Evolutionary conservation across 2,113 vertebrate genomes (phyloP).

Genomic region (Leucosticte australis): DNA sequence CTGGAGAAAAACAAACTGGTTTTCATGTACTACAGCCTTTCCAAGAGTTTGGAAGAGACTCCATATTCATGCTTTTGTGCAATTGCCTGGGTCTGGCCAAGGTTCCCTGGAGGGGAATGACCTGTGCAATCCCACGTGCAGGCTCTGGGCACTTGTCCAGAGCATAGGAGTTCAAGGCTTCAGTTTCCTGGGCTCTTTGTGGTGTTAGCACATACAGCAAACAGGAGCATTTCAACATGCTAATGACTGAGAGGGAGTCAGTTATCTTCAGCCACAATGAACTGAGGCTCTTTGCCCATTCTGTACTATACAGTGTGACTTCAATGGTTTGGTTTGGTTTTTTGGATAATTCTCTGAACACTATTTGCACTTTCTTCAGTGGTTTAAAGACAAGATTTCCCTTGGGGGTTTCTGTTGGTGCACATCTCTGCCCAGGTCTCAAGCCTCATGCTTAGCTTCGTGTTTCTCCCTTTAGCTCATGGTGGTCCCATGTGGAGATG

Average conservation of each 20-base stretch:
- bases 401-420: not conserved
- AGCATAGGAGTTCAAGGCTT: not conserved
- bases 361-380: not conserved
- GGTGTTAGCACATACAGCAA: not conserved
- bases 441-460: not conserved
- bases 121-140: not conserved
- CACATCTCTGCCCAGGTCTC: not conserved
- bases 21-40: not conserved
- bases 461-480: slow-evolving; percentile 79
- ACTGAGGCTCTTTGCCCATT: not conserved
- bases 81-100: not conserved
- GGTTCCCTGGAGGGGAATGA: not conserved
- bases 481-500: slow-evolving; percentile 95
- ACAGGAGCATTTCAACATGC: not conserved
- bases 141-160: not conserved
- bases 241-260: not conserved
- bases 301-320: not conserved
- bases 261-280: not conserved
- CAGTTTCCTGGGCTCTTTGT: not conserved
- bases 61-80: accelerated
- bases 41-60: not conserved
- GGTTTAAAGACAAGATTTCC: not conserved
- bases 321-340: not conserved
- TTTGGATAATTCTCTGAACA: not conserved
- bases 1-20: not conserved